Conservation (phyloP, 53 echinoderm and acorn worm genomes). For the Holothuria scabra region DNA sequence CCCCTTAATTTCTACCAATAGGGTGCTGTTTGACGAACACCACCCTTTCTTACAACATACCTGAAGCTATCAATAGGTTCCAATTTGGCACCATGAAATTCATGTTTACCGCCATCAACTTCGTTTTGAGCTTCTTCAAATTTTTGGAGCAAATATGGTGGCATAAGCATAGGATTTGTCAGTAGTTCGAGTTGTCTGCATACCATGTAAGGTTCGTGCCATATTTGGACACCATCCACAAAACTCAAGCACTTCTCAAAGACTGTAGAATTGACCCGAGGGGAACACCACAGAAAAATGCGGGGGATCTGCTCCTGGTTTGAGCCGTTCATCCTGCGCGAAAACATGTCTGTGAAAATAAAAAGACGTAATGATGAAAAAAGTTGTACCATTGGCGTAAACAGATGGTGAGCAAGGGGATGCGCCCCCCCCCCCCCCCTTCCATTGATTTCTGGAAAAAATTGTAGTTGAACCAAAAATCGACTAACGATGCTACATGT, state of each 20-base stretch:
- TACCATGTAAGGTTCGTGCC: constrained; percentile 49
- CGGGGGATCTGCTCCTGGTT: constrained; percentile 32
- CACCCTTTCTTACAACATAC: not conserved
- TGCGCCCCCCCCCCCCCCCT: too few relatives aligned
- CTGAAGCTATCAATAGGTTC: constrained; percentile 42
- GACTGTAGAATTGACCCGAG: constrained; percentile 34
- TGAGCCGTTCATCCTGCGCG: constrained; percentile 33
- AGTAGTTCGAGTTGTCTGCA: constrained; percentile 34
- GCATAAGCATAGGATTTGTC: constrained; percentile 42
- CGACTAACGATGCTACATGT: too few relatives aligned
- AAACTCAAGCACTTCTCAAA: constrained; percentile 47
- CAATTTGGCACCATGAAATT: constrained; percentile 38
- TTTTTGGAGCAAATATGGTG: constrained; percentile 32
- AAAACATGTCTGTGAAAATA: constrained; percentile 26
- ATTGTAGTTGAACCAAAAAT: too few relatives aligned
- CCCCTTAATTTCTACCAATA: too few relatives aligned
- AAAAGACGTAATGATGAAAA: not conserved
- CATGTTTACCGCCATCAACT: constrained; percentile 40
- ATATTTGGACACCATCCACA: constrained; percentile 44
- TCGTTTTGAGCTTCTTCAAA: constrained; percentile 52
- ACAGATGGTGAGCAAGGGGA: too few relatives aligned
- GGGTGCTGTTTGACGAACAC: too few relatives aligned
- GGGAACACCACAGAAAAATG: constrained; percentile 50
- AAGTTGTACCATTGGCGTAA: too few relatives aligned
- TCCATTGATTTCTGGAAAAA: too few relatives aligned